A percentile compares a stretch with the other conserved stretches of the same genome.
These are phyloP conservation scores for Perithous albicinctus DNA, from an alignment of 2,888 invertebrate genomes.

Conservation along the genomic window DNA sequence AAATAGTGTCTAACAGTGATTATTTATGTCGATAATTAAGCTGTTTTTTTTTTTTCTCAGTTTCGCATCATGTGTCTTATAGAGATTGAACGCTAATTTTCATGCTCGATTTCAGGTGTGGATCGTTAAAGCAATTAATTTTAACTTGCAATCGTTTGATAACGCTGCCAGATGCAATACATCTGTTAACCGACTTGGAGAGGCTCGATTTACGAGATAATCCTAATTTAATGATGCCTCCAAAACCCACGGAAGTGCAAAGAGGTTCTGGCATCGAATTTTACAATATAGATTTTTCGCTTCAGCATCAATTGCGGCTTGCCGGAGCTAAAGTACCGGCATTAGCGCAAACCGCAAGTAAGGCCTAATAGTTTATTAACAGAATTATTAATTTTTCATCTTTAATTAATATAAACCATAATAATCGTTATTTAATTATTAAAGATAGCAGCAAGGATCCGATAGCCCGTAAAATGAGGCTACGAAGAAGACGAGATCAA, in stretches of 20 bases:
- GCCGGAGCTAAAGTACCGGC: slow-evolving; percentile 95
- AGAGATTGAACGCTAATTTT: neutral
- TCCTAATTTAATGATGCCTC: slow-evolving; percentile 98
- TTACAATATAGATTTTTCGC: slow-evolving; percentile 99
- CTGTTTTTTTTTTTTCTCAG: too few species aligned
- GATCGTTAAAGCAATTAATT: slow-evolving; percentile 96
- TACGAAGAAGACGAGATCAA: slow-evolving; percentile 93
- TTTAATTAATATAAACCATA: neutral
- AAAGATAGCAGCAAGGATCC: slow-evolving; percentile 92
- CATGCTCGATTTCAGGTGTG: slow-evolving; percentile 89
- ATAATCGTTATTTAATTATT: slow-evolving; percentile 62
- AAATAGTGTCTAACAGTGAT: too few species aligned
- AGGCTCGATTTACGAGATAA: slow-evolving; percentile 96
- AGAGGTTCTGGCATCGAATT: slow-evolving; percentile 94
- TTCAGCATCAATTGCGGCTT: slow-evolving; percentile 96
- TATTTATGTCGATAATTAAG: too few species aligned
- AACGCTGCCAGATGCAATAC: slow-evolving; percentile 98
- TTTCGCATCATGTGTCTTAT: too few species aligned
- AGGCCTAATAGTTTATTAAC: slow-evolving; percentile 76
- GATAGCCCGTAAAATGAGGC: slow-evolving; percentile 96
- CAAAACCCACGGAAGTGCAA: slow-evolving; percentile 94
- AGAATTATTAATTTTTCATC: neutral
- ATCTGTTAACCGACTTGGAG: slow-evolving; percentile 95
- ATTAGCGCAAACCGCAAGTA: slow-evolving; percentile 89
- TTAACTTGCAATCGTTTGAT: slow-evolving; percentile 97